These are phyloP conservation scores for Chrysolina oricalcia DNA, from an alignment of 2,888 invertebrate genomes.

Conservation along the genomic window DNA sequence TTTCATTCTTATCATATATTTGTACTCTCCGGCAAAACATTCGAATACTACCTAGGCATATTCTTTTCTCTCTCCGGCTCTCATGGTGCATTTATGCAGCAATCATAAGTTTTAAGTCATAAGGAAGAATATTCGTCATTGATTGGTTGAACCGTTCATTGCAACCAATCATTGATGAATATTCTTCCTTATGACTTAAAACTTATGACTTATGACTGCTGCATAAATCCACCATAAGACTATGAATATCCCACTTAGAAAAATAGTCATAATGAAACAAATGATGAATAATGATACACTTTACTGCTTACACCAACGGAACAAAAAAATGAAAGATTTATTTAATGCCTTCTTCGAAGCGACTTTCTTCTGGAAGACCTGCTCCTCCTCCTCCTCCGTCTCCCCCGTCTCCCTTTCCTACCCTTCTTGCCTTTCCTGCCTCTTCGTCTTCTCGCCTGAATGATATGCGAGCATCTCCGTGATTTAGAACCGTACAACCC, in stretches of 20 bases:
- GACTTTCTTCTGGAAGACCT: constrained; percentile 33
- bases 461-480: neutral
- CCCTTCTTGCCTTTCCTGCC: constrained; percentile 20
- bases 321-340: neutral
- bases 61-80: too few species aligned
- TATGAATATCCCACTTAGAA: neutral
- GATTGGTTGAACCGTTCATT: too few species aligned
- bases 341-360: constrained; percentile 24
- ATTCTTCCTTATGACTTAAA: too few species aligned
- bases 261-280: neutral
- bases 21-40: too few species aligned
- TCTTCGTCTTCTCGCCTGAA: constrained; percentile 29
- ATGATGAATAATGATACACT: neutral
- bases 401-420: constrained; percentile 16
- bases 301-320: neutral
- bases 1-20: too few species aligned
- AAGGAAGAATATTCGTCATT: too few species aligned
- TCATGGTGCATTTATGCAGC: too few species aligned
- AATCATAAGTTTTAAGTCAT: too few species aligned
- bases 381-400: constrained; percentile 29
- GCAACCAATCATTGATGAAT: too few species aligned
- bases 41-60: too few species aligned
- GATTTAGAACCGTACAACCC: constrained; percentile 27
- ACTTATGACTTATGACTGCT: too few species aligned
- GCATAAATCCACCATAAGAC: too few species aligned